These are phyloP conservation scores for Cyclophora punctaria DNA, from an alignment of 2,888 invertebrate species.

Conservation along the genomic window DNA sequence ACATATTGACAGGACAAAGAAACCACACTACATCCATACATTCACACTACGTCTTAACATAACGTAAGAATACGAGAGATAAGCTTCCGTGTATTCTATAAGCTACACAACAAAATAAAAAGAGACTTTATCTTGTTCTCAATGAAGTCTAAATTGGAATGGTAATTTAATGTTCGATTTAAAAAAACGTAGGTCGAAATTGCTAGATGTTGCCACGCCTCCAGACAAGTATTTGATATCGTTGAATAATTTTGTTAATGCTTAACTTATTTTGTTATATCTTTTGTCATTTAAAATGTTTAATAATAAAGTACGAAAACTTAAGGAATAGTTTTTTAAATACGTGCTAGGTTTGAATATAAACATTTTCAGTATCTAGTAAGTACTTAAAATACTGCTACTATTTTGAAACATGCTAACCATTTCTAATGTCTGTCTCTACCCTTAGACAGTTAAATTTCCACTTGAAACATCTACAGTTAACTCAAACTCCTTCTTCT, in stretches of 20 bases:
- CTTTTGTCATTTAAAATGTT: too few relatives aligned
- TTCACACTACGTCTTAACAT: conserved; percentile 49
- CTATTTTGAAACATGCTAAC: too few relatives aligned
- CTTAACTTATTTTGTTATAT: background rate
- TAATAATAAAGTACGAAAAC: too few relatives aligned
- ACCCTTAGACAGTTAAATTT: too few relatives aligned
- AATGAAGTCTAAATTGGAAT: conserved; percentile 2
- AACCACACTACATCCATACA: conserved; percentile 31
- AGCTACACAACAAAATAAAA: conserved; percentile 1
- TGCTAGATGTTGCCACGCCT: conserved; percentile 8
- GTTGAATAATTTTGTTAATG: background rate
- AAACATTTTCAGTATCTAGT: too few relatives aligned
- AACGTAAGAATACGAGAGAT: conserved; percentile 43
- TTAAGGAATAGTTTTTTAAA: too few relatives aligned
- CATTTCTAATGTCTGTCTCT: too few relatives aligned
- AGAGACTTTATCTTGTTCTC: conserved; percentile 7
- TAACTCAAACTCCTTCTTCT: too few relatives aligned
- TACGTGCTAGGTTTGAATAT: too few relatives aligned
- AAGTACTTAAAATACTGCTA: too few relatives aligned
- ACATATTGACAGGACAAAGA: conserved; percentile 73
- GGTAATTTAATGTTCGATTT: background rate
- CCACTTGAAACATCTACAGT: too few relatives aligned
- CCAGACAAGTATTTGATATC: background rate
- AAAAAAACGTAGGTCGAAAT: conserved; percentile 1
- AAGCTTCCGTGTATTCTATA: conserved; percentile 23